These are phyloP conservation scores for Gastracanthus pulcherrimus DNA, from an alignment of 2,888 invertebrate genomes.

Conservation along the genomic window DNA sequence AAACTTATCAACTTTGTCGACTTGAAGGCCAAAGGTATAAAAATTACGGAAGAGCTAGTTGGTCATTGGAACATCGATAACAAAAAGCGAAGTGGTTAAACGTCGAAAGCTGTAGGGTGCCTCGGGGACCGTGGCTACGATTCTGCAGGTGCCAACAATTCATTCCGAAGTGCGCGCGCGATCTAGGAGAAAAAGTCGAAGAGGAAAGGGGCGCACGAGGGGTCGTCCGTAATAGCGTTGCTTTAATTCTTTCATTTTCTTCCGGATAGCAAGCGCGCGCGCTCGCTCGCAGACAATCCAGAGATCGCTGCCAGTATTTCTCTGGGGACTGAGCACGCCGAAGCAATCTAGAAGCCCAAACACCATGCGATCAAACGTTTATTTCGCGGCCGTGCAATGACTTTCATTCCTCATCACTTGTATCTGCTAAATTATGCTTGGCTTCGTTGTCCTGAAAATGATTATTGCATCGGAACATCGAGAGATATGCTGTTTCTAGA, in stretches of 20 bases:
- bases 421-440: neutral
- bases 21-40: neutral
- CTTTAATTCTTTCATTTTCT: conserved; percentile 61
- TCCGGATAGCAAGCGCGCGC: conserved; percentile 12
- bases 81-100: conserved; percentile 16
- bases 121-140: neutral
- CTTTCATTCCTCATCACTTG: conserved; percentile 23
- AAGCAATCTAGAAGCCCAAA: conserved; percentile 21
- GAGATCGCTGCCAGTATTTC: conserved; percentile 64
- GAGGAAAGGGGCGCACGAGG: neutral
- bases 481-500: neutral
- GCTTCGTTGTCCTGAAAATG: neutral
- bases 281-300: conserved; percentile 61
- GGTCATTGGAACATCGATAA: conserved; percentile 12
- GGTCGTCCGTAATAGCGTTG: conserved; percentile 54
- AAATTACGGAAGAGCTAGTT: neutral
- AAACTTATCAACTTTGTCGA: no score
- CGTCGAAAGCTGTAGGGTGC: conserved; percentile 7
- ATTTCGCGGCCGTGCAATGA: conserved; percentile 25
- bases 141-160: conserved; percentile 43
- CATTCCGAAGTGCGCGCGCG: conserved; percentile 14
- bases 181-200: neutral
- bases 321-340: conserved; percentile 57
- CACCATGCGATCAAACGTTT: conserved; percentile 32
- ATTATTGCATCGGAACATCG: neutral